These are phyloP conservation scores for Phoebastria nigripes DNA, from an alignment of 2,797 vertebrate genomes.

Conservation along the genomic window DNA sequence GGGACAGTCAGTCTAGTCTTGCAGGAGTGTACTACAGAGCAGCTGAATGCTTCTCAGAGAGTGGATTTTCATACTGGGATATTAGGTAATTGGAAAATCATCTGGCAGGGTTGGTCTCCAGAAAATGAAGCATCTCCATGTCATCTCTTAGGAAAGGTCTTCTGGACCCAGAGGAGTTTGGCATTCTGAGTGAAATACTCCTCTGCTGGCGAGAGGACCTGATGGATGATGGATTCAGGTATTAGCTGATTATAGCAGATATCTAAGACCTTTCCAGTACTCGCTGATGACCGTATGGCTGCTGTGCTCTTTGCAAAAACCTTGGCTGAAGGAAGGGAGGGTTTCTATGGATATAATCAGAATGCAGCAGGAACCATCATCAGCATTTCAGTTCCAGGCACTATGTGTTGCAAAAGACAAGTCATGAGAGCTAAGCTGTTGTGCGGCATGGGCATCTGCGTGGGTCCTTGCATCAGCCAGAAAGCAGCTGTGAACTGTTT, in stretches of 20 bases:
- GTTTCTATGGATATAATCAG: not conserved
- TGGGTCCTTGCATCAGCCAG: not conserved
- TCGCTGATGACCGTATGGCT: not conserved
- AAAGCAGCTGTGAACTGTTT: not conserved
- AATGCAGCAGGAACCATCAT: not conserved
- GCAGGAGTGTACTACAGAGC: not conserved
- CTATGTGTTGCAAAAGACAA: not conserved
- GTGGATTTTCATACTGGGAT: not conserved
- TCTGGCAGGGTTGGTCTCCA: not conserved
- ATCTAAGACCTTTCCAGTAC: not conserved
- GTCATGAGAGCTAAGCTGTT: not conserved
- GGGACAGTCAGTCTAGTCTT: not conserved
- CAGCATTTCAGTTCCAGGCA: not conserved
- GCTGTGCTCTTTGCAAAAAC: not conserved
- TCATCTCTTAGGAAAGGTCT: not conserved
- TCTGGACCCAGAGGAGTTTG: not conserved
- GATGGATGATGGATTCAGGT: not conserved
- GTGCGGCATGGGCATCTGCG: not conserved
- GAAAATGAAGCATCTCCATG: not conserved
- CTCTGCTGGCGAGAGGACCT: not conserved
- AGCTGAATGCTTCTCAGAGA: not conserved
- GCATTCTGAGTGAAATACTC: not conserved
- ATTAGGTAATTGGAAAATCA: not conserved
- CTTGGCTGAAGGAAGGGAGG: not conserved
- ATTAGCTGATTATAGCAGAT: not conserved